These are phyloP conservation scores for Mobula hypostoma DNA, from an alignment of 2,113 vertebrate species.

Conservation along the genomic window DNA sequence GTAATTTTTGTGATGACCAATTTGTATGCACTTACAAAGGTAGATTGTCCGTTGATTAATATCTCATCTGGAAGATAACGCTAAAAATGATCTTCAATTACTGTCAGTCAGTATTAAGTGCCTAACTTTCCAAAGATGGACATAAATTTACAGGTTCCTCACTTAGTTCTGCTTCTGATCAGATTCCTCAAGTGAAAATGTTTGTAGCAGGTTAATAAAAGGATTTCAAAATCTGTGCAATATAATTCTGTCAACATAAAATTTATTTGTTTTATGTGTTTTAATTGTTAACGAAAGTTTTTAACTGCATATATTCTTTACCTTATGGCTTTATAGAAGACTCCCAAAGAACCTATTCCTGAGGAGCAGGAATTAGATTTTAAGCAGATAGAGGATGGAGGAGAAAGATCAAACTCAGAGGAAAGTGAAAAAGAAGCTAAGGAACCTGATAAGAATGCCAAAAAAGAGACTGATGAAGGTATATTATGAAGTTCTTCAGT, in stretches of 20 bases:
- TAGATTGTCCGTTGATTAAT: background rate
- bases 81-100: background rate
- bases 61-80: background rate
- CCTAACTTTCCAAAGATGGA: background rate
- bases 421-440: slow-evolving; percentile 77
- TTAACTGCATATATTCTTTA: background rate
- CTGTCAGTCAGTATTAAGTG: no score
- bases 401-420: slow-evolving; percentile 77
- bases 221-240: background rate
- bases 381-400: slow-evolving; percentile 77
- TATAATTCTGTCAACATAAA: background rate
- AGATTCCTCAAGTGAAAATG: background rate
- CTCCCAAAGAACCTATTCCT: slow-evolving; percentile 88
- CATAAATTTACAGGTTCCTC: background rate
- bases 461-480: slow-evolving; percentile 57
- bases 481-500: background rate
- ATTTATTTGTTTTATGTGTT: background rate
- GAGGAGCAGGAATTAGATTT: slow-evolving; percentile 96
- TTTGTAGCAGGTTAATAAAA: background rate
- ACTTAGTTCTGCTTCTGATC: background rate
- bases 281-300: background rate
- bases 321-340: slow-evolving; percentile 62
- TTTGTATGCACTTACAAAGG: background rate
- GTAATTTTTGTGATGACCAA: background rate
- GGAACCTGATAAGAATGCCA: slow-evolving; percentile 66